Evolutionary conservation across 2,888 invertebrate genomes (phyloP).

Genomic region (Fragum fragum): DNA sequence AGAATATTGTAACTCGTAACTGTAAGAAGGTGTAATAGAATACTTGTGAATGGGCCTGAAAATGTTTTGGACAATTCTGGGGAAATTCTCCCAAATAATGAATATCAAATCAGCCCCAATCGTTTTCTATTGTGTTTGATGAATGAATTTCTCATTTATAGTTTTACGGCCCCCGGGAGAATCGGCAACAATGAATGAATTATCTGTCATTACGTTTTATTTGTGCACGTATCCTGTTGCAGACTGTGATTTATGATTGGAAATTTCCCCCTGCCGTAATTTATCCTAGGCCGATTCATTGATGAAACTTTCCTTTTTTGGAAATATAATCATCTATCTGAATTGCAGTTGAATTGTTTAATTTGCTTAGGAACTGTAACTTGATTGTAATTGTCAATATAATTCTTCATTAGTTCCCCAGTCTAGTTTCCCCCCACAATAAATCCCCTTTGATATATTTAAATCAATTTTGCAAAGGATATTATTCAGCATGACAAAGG

Average conservation of each 20-base stretch:
- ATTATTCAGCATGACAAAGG: too few relatives aligned
- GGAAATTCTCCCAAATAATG: conserved; percentile 17
- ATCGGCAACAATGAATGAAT: conserved; percentile 19
- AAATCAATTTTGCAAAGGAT: too few relatives aligned
- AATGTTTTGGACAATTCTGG: neutral
- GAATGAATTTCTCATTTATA: conserved; percentile 18
- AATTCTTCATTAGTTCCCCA: neutral
- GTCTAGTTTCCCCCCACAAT: neutral
- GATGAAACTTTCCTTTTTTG: conserved; percentile 25
- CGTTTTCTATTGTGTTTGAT: conserved; percentile 15
- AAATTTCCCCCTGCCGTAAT: conserved; percentile 14
- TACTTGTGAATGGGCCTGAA: too few relatives aligned
- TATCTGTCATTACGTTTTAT: conserved; percentile 15
- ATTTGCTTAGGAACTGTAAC: neutral
- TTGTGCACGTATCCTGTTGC: conserved; percentile 20
- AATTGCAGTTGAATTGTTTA: neutral
- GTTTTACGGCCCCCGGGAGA: conserved; percentile 7
- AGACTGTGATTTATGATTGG: conserved; percentile 18
- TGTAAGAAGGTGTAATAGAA: too few relatives aligned
- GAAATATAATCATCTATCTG: conserved; percentile 2
- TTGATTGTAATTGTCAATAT: neutral
- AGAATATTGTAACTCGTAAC: too few relatives aligned
- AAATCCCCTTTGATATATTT: too few relatives aligned
- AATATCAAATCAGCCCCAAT: conserved; percentile 20
- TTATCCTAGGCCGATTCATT: conserved; percentile 17